Conservation (phyloP, 2,888 invertebrate genomes). For the Acleris sparsana region DNA sequence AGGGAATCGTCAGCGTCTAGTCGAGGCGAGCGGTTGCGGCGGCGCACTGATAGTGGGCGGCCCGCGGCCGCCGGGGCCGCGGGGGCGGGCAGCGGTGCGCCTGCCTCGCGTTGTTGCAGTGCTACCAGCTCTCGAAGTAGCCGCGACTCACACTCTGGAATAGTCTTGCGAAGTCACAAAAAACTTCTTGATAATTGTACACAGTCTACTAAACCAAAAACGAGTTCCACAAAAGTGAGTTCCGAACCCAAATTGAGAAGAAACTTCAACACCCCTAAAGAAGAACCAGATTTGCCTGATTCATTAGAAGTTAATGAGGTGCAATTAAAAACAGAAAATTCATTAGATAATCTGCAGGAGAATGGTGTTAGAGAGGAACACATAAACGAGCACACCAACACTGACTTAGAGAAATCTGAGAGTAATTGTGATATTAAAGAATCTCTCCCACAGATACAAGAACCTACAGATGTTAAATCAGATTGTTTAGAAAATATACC, state of each 20-base stretch:
- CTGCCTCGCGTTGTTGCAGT: conserved; percentile 72
- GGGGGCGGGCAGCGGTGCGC: conserved; percentile 64
- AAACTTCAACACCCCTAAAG: conserved; percentile 60
- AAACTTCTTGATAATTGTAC: conserved; percentile 71
- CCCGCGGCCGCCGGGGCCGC: conserved; percentile 57
- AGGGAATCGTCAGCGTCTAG: conserved; percentile 76
- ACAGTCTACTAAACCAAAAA: conserved; percentile 62
- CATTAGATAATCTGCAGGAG: conserved; percentile 50
- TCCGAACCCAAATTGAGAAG: conserved; percentile 61
- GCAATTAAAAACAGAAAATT: conserved; percentile 56
- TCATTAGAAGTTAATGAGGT: conserved; percentile 55
- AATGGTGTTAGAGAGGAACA: conserved; percentile 48
- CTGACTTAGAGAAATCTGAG: conserved; percentile 53
- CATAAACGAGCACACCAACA: conserved; percentile 51
- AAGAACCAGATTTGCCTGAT: conserved; percentile 59
- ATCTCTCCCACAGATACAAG: conserved; percentile 65
- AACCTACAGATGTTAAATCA: conserved; percentile 50
- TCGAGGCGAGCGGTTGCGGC: conserved; percentile 67
- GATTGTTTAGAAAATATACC: conserved; percentile 53
- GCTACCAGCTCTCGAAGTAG: conserved; percentile 79
- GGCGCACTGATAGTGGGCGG: conserved; percentile 65
- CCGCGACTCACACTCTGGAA: conserved; percentile 78
- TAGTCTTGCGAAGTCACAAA: conserved; percentile 86
- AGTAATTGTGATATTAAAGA: conserved; percentile 65
- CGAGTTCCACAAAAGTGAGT: conserved; percentile 53